Conservation (phyloP, 2,113 vertebrate genomes). For the Myiagra hebetior region DNA sequence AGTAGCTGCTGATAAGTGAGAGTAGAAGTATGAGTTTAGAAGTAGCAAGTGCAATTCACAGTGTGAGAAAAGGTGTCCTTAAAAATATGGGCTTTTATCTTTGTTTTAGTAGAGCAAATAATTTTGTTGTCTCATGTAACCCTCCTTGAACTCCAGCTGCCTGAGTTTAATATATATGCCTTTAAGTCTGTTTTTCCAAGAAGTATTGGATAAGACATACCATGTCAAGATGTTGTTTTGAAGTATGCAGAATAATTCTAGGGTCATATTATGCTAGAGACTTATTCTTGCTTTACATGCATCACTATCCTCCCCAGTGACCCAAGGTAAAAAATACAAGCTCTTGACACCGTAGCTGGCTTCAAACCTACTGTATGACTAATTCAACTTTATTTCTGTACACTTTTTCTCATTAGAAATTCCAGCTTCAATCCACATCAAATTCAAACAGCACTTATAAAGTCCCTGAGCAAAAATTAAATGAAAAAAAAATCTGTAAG, state of each 20-base stretch:
- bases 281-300: not conserved
- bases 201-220: not conserved
- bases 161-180: not conserved
- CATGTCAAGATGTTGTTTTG: not conserved
- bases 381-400: not conserved
- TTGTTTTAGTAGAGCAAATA: not conserved
- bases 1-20: not conserved
- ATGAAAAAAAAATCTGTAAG: not conserved
- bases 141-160: not conserved
- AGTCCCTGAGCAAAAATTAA: conserved; percentile 6
- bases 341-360: not conserved
- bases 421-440: not conserved
- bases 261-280: not conserved
- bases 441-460: not conserved
- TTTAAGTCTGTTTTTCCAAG: not conserved
- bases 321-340: not conserved
- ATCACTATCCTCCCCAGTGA: not conserved
- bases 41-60: not conserved
- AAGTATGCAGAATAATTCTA: not conserved
- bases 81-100: not conserved
- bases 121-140: not conserved
- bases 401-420: not conserved
- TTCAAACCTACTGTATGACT: not conserved
- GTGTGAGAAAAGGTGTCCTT: not conserved
- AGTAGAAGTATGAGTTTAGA: not conserved